Evolutionary conservation across 2,113 vertebrate genomes (phyloP).

Genomic region (Psammodynastes pulverulentus): DNA sequence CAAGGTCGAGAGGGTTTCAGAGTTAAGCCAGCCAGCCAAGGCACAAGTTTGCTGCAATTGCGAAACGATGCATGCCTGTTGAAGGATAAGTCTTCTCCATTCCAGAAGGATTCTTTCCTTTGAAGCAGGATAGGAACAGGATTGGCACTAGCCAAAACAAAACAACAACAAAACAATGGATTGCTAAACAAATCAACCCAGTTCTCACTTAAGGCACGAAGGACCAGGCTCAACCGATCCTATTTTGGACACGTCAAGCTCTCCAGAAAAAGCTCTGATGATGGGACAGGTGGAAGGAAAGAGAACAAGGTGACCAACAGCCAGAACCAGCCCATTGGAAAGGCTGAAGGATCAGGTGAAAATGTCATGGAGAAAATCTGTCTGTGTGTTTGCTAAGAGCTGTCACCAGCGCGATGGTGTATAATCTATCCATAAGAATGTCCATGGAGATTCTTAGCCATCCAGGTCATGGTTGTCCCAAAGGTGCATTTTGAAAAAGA

Average conservation of each 20-base stretch:
- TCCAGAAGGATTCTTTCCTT: background rate
- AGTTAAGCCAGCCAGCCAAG: background rate
- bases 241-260: no score
- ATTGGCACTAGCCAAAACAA: background rate
- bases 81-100: background rate
- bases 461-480: no score
- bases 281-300: background rate
- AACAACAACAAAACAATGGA: background rate
- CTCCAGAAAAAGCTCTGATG: background rate
- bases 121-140: background rate
- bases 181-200: background rate
- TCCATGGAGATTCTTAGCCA: no score
- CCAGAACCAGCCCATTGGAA: no score
- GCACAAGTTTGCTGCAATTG: background rate
- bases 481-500: no score
- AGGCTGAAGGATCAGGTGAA: no score
- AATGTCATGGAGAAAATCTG: no score
- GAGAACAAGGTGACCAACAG: background rate
- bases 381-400: no score
- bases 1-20: background rate
- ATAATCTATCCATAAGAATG: no score
- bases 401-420: no score
- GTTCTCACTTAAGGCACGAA: background rate
- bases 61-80: no score
- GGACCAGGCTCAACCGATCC: background rate